These are phyloP conservation scores for Gracilinanus agilis DNA, from an alignment of 2,113 vertebrate species.

Conservation along the genomic window DNA sequence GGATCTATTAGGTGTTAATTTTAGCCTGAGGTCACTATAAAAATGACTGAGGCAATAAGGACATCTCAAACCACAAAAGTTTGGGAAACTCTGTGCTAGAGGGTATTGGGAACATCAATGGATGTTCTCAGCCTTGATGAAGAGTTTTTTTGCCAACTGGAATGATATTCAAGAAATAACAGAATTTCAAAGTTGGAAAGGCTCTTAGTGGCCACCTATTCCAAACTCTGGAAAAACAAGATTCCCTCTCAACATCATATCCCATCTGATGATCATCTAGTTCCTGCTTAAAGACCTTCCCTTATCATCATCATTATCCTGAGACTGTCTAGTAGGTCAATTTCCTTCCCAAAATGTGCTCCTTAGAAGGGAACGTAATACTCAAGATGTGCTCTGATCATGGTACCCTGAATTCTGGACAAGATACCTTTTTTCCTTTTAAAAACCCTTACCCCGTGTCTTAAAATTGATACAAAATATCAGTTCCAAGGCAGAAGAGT, in stretches of 20 bases:
- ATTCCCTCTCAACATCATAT: background rate
- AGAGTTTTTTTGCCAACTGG: background rate
- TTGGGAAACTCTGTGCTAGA: background rate
- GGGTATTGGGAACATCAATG: background rate
- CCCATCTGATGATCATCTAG: background rate
- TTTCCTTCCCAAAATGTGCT: too few species aligned
- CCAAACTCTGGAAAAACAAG: background rate
- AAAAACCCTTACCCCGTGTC: too few species aligned
- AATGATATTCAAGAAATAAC: background rate
- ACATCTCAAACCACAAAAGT: background rate
- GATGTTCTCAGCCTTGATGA: background rate
- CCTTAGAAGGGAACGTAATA: too few species aligned
- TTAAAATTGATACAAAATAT: too few species aligned
- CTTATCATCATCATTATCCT: too few species aligned
- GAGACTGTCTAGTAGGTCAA: too few species aligned
- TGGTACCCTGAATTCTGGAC: too few species aligned
- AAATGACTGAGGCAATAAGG: background rate
- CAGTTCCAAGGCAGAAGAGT: too few species aligned
- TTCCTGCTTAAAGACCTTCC: background rate
- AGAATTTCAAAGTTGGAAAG: background rate
- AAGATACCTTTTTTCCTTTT: too few species aligned
- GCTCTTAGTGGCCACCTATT: background rate
- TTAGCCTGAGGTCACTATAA: background rate
- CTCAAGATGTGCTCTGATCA: too few species aligned
- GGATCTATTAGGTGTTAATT: background rate